Percentiles rank a stretch among this genome's conserved stretches.
Conservation (phyloP, 2,113 vertebrate species). For the Gymnobelideus leadbeateri region DNA sequence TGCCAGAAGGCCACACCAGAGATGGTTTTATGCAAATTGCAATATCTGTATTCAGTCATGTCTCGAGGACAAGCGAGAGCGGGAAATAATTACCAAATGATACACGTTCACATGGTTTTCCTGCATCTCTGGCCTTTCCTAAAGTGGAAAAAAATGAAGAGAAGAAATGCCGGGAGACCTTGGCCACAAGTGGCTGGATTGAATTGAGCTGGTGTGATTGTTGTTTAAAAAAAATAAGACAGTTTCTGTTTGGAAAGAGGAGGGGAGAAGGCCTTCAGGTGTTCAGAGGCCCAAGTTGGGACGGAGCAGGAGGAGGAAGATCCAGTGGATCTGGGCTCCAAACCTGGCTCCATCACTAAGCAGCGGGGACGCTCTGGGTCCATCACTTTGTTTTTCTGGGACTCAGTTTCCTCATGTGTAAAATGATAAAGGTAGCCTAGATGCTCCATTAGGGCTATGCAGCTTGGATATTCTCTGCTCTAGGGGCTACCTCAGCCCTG, state of each 20-base stretch:
- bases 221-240: background rate
- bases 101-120: slow-evolving; percentile 78
- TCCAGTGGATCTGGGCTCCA: too few relatives aligned
- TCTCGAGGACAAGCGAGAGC: slow-evolving; percentile 79
- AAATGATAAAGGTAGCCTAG: background rate
- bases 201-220: background rate
- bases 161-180: fast-evolving
- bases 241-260: background rate
- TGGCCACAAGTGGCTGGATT: background rate
- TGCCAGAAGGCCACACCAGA: slow-evolving; percentile 40
- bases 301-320: fast-evolving
- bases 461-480: too few relatives aligned
- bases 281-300: fast-evolving
- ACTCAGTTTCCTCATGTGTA: background rate
- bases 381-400: background rate
- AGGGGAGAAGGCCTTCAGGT: background rate
- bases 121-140: slow-evolving; percentile 67
- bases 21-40: slow-evolving; percentile 86
- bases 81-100: slow-evolving; percentile 86
- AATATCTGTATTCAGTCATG: slow-evolving; percentile 80
- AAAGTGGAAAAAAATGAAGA: slow-evolving; percentile 33
- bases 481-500: too few relatives aligned
- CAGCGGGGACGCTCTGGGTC: background rate
- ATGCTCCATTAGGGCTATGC: background rate
- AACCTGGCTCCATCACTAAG: background rate